Evolutionary conservation across 2,113 vertebrate genomes (phyloP).

Genomic region (Petrocephalus zakoni): DNA sequence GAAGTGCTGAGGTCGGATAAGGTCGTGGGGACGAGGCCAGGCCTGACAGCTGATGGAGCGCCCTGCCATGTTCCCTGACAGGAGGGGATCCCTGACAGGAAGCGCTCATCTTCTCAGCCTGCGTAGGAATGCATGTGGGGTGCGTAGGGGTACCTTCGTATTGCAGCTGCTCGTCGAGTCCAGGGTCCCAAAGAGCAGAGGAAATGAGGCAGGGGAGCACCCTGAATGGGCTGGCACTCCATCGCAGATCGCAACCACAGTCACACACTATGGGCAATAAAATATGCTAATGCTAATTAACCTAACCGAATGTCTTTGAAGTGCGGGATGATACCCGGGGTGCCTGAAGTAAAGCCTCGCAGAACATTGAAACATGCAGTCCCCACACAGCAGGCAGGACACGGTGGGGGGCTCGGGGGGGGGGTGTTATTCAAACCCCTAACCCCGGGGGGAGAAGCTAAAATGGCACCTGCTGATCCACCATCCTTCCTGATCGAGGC

Average conservation of each 20-base stretch:
- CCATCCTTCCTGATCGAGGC: background rate
- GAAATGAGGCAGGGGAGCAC: background rate
- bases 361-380: background rate
- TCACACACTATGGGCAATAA: background rate
- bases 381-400: background rate
- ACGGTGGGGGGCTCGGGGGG: too few relatives aligned
- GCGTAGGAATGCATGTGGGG: too few relatives aligned
- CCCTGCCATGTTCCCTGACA: background rate
- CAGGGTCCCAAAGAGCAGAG: background rate
- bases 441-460: background rate
- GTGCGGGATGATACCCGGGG: background rate
- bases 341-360: background rate
- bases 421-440: background rate
- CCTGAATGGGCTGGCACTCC: background rate
- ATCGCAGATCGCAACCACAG: background rate
- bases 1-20: background rate
- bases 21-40: background rate
- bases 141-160: too few relatives aligned
- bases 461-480: background rate
- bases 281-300: background rate
- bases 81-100: background rate
- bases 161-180: background rate
- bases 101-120: background rate
- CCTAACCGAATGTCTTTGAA: background rate
- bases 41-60: background rate